Base-by-base conservation (phyloP, 2,113 vertebrate genomes). In the Phyllopteryx taeniolatus region DNA sequence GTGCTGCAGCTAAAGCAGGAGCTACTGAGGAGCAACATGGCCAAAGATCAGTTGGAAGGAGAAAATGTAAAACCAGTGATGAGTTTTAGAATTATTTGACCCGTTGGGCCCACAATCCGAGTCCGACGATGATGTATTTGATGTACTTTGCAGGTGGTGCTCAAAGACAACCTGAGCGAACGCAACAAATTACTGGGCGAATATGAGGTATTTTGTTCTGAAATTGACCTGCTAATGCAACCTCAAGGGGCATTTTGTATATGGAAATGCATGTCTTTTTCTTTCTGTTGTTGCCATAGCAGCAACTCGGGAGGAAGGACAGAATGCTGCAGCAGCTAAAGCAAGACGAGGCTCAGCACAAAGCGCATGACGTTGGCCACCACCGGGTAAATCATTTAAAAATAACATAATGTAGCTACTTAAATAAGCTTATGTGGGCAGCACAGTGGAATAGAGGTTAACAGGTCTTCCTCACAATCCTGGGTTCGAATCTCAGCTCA, bases 1-100 rank as follows among this genome's bases (percentile, higher is more conserved):
- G 94, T 98, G 20, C 94, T 99, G 85, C 96, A 98, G 88, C 92
- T 99, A 44, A 99, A 98, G 90, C 97, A 98, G 87, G 96, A 99
- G 69, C 89, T 98, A 68, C 92, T 99, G 82, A 92, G 96, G 84
- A 91, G 93, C 67, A 95, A 90, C 84, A 97, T 99, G 95, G 93
- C 94, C 91, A 97, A 94, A 90, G 97, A 98, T 78, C 95, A 98
- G 76, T 85, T 98, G 72, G 93, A 94, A 82, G 96, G 94, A 83
- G 96, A 98, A 86, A 98, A 95, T 0, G 97, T 98, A 86, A 95
- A 96, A 92, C 80, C 80, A 77, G 75, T 43, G 60, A 82, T 86
- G 70, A 79, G 80, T 79, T 83, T 81, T 73, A 82, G 77, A 80
- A 70, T 79, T 77, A 56, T 79, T 71, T 80, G 68, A 73, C 76